Evolutionary conservation across 2,797 vertebrate genomes (phyloP).

Genomic region (Pseudochirops corinnae): DNA sequence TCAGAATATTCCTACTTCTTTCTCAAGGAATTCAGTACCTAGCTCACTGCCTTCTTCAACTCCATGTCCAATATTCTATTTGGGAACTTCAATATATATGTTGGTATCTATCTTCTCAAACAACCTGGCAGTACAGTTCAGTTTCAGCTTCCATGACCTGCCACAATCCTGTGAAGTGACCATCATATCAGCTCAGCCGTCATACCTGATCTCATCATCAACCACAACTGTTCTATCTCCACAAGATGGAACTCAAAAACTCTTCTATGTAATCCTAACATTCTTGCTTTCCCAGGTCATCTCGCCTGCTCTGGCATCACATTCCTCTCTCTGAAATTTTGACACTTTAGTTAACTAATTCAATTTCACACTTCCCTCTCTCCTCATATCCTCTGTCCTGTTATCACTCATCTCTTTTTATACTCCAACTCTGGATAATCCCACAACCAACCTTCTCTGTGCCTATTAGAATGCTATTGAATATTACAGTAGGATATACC

Average conservation of each 20-base stretch:
- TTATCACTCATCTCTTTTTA: no score
- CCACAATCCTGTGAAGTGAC: background rate
- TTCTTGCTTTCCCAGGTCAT: background rate
- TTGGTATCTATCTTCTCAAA: background rate
- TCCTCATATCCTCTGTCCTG: no score
- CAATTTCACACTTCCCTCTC: background rate
- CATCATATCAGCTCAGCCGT: background rate
- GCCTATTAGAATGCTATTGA: no score
- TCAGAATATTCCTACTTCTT: background rate
- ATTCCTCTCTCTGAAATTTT: background rate
- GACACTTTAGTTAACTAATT: background rate
- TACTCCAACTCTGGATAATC: no score
- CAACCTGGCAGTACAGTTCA: background rate
- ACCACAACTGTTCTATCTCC: background rate
- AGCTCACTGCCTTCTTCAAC: no score
- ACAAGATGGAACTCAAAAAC: background rate
- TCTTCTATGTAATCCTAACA: background rate
- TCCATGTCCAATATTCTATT: background rate
- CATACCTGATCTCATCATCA: background rate
- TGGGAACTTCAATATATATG: background rate
- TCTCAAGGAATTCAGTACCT: background rate
- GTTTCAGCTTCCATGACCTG: background rate
- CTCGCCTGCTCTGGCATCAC: background rate
- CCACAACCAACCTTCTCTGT: no score
- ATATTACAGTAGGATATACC: no score